Evolutionary conservation across 92 coral and sea anemone species (phyloP).

Genomic region (Ricordea florida): DNA sequence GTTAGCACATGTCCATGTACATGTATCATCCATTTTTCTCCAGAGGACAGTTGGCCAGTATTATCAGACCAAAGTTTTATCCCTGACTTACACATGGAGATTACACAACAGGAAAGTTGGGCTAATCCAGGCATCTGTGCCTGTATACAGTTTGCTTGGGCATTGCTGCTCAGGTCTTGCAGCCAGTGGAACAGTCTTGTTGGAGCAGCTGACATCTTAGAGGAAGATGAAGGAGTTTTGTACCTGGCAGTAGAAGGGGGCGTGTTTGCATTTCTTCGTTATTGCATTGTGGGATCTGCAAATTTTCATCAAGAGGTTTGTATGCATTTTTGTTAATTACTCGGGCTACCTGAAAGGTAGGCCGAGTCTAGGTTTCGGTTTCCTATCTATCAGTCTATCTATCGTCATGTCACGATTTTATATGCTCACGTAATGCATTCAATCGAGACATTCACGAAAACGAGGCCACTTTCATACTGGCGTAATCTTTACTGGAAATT

Average conservation of each 20-base stretch:
- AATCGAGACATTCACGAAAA: too few relatives aligned
- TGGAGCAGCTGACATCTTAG: constrained; percentile 78
- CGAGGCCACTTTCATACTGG: too few relatives aligned
- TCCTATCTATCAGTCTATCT: too few relatives aligned
- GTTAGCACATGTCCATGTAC: too few relatives aligned
- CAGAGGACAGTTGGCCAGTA: constrained; percentile 79
- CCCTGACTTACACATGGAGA: constrained; percentile 86
- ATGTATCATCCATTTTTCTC: too few relatives aligned
- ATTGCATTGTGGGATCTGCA: constrained; percentile 66
- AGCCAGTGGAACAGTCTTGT: constrained; percentile 90
- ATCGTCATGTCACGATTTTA: not conserved
- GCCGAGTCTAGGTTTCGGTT: too few relatives aligned
- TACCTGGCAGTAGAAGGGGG: constrained; percentile 81
- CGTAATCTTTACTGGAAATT: too few relatives aligned
- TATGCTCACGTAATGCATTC: not conserved
- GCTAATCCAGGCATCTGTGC: constrained; percentile 81
- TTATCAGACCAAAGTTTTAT: constrained; percentile 81
- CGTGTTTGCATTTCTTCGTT: constrained; percentile 76
- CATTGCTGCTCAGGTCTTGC: constrained; percentile 83
- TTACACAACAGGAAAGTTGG: constrained; percentile 57
- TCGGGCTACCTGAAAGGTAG: too few relatives aligned
- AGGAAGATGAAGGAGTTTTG: constrained; percentile 83
- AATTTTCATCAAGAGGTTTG: constrained; percentile 92
- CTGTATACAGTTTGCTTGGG: constrained; percentile 88
- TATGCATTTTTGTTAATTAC: not conserved